Evolutionary conservation across 2,888 invertebrate species (phyloP).

Genomic region (Mamestra brassicae): DNA sequence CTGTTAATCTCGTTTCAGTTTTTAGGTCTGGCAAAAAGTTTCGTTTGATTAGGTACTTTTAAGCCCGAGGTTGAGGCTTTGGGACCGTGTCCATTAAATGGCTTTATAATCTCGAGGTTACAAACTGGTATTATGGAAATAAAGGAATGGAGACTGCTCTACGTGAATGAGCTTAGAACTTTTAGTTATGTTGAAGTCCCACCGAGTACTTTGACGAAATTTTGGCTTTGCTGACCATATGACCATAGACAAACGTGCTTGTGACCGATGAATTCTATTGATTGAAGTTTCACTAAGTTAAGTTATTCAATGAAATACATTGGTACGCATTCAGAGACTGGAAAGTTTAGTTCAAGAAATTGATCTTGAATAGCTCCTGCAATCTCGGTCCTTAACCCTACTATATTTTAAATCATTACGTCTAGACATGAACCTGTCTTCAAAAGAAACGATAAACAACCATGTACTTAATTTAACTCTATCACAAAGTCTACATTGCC

Average conservation of each 20-base stretch:
- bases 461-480: background rate
- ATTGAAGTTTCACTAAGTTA: background rate
- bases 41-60: conserved; percentile 17
- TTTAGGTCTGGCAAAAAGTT: conserved; percentile 8
- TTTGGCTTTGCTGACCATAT: too few relatives aligned
- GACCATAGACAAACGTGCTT: background rate
- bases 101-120: conserved; percentile 9
- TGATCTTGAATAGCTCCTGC: background rate
- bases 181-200: background rate
- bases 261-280: too few relatives aligned
- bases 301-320: background rate
- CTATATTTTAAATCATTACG: background rate
- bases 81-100: conserved; percentile 10
- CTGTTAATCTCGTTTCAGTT: conserved; percentile 11
- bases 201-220: background rate
- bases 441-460: background rate
- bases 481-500: background rate
- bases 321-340: background rate
- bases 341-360: background rate
- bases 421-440: background rate
- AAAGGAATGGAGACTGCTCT: background rate
- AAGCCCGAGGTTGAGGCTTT: background rate
- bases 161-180: too few relatives aligned
- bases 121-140: background rate
- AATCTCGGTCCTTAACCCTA: background rate